Conservation (phyloP, 2,797 vertebrate species). For the Artibeus lituratus region DNA sequence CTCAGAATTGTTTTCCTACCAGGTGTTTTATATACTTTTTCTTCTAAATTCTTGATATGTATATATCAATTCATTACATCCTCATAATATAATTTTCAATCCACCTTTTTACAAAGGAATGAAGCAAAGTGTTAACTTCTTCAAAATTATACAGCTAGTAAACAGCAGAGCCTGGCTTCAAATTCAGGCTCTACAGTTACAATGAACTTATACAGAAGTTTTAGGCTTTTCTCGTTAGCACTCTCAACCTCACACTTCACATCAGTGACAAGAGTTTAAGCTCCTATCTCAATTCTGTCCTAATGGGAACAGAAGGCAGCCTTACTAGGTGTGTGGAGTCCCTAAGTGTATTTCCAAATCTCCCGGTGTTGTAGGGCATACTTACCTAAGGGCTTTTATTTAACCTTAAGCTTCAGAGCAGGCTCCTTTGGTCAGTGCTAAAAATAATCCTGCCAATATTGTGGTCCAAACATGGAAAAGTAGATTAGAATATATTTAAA, state of each 20-base stretch:
- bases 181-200: not conserved
- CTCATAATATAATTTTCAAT: not conserved
- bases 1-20: not conserved
- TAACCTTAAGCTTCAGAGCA: not conserved
- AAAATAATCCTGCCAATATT: not conserved
- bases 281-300: not conserved
- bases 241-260: not conserved
- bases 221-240: not conserved
- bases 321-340: not conserved
- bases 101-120: not conserved
- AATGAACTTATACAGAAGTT: not conserved
- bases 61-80: not conserved
- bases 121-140: not conserved
- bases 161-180: not conserved
- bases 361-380: not conserved
- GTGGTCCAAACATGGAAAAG: not conserved
- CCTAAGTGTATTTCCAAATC: not conserved
- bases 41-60: not conserved
- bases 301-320: not conserved
- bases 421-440: not conserved
- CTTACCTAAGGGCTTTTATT: not conserved
- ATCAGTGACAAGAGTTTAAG: not conserved
- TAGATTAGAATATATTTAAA: slow-evolving; percentile 8
- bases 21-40: not conserved
- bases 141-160: not conserved